Evolutionary conservation across 2,113 vertebrate genomes (phyloP), one percentile per base, ranked within the genome.

Genomic region (Pollachius pollachius): DNA sequence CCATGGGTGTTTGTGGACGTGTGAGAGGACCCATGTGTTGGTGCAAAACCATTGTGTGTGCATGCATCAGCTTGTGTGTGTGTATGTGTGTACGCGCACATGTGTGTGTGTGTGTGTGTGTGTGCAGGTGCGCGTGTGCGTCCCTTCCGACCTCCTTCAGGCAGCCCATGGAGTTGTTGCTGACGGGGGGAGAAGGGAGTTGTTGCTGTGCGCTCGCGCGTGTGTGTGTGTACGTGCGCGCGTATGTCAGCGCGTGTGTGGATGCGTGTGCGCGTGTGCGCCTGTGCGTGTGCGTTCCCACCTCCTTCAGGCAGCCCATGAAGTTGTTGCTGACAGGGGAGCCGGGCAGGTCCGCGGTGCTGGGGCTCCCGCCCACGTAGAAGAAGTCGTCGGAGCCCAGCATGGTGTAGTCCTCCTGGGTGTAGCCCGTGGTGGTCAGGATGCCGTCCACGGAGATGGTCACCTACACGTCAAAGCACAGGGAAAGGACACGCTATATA

Each of bases 401-500:
- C n/a, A n/a, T n/a, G n/a, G n/a, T n/a, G n/a, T n/a, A n/a, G n/a
- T n/a, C n/a, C n/a, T n/a, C 97, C 93, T 99, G 97, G 5, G 97
- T 99, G 93, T 99, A 99, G 90, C 97, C 97, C 76, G 97, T 99
- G 90, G 97, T 99, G 90, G 97, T 99, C 93, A 99, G 96, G 96
- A 99, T 99, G 86, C 97, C 97, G 90, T 99, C 97, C 95, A 99
- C 97, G 81, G 97, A 99, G 92, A 99, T 99, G 92, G 97, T 99
- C 88, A 99, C 97, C 97, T 99, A 98, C 90, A 96, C 94, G 95
- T 99, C 97, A 99, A 98, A 99, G 97, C 97, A 99, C 97, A 99
- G 96, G 97, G 96, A 99, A 99, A 98, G 96, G 96, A 98, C 96
- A 98, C 96, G 96, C 97, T 98, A 98, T 98, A 98, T 96, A 97